phyloP scores from a whole-genome alignment of 2,797 vertebrate species.

The Chelon labrosus region DNA sequence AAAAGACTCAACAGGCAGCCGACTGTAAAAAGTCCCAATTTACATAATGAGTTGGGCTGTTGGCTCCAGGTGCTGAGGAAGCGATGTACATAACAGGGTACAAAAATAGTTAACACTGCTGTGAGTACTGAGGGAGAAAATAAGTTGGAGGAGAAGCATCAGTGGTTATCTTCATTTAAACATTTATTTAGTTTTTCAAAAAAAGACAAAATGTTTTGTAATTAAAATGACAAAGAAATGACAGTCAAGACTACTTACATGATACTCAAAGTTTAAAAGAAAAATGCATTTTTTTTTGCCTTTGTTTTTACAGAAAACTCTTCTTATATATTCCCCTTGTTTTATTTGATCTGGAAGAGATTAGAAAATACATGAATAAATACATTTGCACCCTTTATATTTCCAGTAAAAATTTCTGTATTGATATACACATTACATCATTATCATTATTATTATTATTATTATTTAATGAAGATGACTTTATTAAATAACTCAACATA shows the following conservation, averaged over 20 bases:
- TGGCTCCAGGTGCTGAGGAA: constrained; percentile 54
- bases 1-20: constrained; percentile 29
- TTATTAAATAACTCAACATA: too few species aligned
- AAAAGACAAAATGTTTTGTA: constrained; percentile 12
- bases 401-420: too few species aligned
- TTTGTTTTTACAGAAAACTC: constrained; percentile 9
- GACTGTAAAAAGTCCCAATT: constrained; percentile 30
- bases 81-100: constrained; percentile 1
- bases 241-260: constrained; percentile 42
- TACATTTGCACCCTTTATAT: too few species aligned
- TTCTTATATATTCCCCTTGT: constrained; percentile 2
- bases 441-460: too few species aligned
- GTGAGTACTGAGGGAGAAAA: background rate
- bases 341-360: constrained; percentile 67
- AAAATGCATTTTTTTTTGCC: background rate
- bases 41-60: constrained; percentile 33
- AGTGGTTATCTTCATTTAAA: constrained; percentile 15
- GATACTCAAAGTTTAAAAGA: constrained; percentile 5
- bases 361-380: background rate
- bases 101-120: background rate
- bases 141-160: background rate
- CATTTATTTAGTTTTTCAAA: constrained; percentile 48
- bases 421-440: too few species aligned
- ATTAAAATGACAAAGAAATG: constrained; percentile 9
- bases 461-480: too few species aligned